phyloP scores from a whole-genome alignment of 1,140 invertebrate genomes.

The Proctacanthus coquilletti region DNA sequence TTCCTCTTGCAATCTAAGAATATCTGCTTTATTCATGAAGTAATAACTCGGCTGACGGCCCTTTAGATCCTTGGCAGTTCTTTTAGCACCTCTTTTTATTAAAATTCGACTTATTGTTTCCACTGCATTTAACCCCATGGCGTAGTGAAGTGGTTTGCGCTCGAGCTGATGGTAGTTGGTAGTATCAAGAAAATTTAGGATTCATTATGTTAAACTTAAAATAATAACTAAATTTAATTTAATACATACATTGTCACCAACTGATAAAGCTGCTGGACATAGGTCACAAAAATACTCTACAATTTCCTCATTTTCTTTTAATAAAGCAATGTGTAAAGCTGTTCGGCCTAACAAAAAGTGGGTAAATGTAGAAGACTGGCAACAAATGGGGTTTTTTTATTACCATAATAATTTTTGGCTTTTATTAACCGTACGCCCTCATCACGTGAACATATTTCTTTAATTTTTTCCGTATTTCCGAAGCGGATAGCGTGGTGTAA shows the following conservation, averaged over 20 bases:
- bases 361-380: neutral
- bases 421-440: conserved; percentile 50
- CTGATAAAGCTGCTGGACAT: conserved; percentile 52
- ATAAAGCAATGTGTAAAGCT: conserved; percentile 64
- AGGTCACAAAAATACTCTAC: conserved; percentile 53
- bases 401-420: conserved; percentile 54
- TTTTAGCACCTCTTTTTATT: conserved; percentile 64
- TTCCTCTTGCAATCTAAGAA: conserved; percentile 65
- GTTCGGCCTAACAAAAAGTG: conserved; percentile 33
- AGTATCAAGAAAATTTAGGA: neutral
- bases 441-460: conserved; percentile 38
- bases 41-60: conserved; percentile 81
- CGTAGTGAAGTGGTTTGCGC: conserved; percentile 72
- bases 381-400: neutral
- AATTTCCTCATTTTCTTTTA: conserved; percentile 62
- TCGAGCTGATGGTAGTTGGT: conserved; percentile 46
- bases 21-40: conserved; percentile 81
- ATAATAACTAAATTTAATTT: neutral
- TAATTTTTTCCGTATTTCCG: conserved; percentile 42
- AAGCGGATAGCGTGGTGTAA: conserved; percentile 58
- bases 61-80: conserved; percentile 70
- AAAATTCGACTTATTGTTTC: conserved; percentile 63
- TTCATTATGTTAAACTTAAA: neutral
- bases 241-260: conserved; percentile 77
- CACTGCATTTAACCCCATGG: conserved; percentile 73